Percentiles rank a stretch among this genome's conserved stretches.
These are phyloP conservation scores for Neodiprion pinetum DNA, from an alignment of 1,140 invertebrate genomes.

Conservation along the genomic window DNA sequence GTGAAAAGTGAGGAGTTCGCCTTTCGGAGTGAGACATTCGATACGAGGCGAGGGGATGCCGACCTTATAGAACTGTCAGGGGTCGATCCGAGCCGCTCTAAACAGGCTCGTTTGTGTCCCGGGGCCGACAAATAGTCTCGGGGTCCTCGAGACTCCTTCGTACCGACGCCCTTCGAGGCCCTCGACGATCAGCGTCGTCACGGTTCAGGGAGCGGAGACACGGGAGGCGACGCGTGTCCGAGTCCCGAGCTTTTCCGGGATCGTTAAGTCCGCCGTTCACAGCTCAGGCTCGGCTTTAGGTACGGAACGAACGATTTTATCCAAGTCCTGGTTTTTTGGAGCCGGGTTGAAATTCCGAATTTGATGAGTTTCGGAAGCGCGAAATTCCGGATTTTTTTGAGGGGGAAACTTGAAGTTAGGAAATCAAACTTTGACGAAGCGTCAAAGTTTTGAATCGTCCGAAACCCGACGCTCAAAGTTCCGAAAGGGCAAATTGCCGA, in stretches of 20 bases:
- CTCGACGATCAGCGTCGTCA: not conserved
- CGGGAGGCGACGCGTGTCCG: not conserved
- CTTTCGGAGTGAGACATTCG: not conserved
- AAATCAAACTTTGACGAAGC: too few species aligned
- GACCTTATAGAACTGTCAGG: not conserved
- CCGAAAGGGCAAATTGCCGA: too few species aligned
- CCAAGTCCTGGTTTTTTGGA: too few species aligned
- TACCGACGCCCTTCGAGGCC: not conserved
- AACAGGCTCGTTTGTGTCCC: not conserved
- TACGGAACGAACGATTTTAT: too few species aligned
- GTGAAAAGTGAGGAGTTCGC: constrained; percentile 1
- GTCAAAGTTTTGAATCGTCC: too few species aligned
- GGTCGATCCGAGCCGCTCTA: not conserved
- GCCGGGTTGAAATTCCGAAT: too few species aligned
- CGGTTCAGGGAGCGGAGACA: too few species aligned
- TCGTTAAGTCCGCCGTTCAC: constrained; percentile 1
- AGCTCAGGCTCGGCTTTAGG: too few species aligned
- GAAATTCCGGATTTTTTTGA: too few species aligned
- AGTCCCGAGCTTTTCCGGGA: not conserved
- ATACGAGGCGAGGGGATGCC: not conserved
- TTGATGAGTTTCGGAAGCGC: too few species aligned
- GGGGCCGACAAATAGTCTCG: not conserved
- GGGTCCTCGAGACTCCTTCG: not conserved
- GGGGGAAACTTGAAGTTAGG: too few species aligned
- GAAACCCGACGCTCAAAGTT: too few species aligned